phyloP scores from a whole-genome alignment of 2,113 vertebrate genomes.

The Callipepla californica region DNA sequence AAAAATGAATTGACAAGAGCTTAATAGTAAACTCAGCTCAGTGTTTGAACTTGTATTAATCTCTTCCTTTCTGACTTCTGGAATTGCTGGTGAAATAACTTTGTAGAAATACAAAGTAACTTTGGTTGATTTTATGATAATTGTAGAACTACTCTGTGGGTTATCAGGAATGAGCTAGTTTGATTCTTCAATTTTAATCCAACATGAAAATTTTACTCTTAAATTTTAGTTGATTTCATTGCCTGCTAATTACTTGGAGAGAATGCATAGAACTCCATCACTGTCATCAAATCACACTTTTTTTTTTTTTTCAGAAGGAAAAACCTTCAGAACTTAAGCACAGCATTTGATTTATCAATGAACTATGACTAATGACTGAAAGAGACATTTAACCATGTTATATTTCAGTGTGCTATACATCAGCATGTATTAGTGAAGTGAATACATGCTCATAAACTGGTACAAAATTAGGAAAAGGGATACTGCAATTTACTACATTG shows the following conservation, averaged over 20 bases:
- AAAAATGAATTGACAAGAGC: neutral
- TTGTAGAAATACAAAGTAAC: neutral
- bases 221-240: neutral
- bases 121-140: neutral
- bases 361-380: neutral
- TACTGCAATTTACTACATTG: conserved; percentile 73
- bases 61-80: neutral
- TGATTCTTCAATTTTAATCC: neutral
- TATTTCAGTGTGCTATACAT: neutral
- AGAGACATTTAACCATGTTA: neutral
- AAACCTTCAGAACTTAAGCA: neutral
- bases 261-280: neutral
- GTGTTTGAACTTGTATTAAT: neutral
- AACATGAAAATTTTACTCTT: neutral
- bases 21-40: neutral
- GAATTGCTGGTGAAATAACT: neutral
- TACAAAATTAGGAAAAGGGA: conserved; percentile 63
- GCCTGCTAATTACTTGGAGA: neutral
- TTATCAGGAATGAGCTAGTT: neutral
- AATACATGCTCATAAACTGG: neutral
- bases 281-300: neutral
- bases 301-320: neutral
- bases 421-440: neutral
- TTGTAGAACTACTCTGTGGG: neutral
- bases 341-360: neutral